These are phyloP conservation scores for Vireo griseus DNA, from an alignment of 2,797 vertebrate species.

Conservation along the genomic window DNA sequence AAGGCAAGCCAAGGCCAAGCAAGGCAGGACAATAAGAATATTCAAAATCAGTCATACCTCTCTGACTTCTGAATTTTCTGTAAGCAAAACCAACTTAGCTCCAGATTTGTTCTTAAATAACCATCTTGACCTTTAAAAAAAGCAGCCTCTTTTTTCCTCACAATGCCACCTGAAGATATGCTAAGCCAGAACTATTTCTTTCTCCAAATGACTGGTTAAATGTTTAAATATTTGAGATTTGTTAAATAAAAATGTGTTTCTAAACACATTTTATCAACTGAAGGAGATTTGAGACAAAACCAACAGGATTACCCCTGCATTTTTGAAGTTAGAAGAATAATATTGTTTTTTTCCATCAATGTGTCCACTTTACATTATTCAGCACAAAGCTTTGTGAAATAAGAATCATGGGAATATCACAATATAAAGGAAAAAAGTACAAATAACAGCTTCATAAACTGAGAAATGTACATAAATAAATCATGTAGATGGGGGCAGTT, in stretches of 20 bases:
- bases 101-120: not conserved
- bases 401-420: conserved; percentile 82
- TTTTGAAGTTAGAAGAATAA: conserved; percentile 64
- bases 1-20: not conserved
- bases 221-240: not conserved
- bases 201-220: not conserved
- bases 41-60: not conserved
- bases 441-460: conserved; percentile 84
- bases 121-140: not conserved
- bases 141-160: not conserved
- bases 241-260: not conserved
- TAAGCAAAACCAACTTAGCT: not conserved
- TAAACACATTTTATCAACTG: conserved; percentile 17
- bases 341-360: conserved; percentile 70
- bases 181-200: not conserved
- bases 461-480: conserved; percentile 85
- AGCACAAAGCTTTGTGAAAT: conserved; percentile 80
- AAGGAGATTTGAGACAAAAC: conserved; percentile 23
- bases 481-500: conserved; percentile 82
- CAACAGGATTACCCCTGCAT: conserved; percentile 5
- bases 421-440: conserved; percentile 78
- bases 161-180: not conserved
- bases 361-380: conserved; percentile 78
- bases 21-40: not conserved
- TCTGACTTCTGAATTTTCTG: not conserved